Percentiles rank a stretch among this genome's conserved stretches.
These are phyloP conservation scores for Dryoscopus gambensis DNA, from an alignment of 2,113 vertebrate species.

Conservation along the genomic window DNA sequence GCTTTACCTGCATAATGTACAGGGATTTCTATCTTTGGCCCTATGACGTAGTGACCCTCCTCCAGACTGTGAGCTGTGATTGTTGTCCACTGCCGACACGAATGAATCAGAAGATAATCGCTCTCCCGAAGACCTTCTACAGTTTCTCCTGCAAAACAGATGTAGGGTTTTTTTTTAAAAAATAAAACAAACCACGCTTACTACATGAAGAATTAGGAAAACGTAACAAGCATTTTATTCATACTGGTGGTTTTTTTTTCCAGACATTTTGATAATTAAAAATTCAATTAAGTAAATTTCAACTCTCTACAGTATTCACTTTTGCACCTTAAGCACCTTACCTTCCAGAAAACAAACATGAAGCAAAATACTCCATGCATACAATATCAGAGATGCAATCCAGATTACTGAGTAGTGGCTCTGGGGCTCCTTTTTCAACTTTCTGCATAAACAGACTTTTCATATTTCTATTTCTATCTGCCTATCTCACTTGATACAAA, in stretches of 20 bases:
- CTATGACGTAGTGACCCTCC: slow-evolving; percentile 98
- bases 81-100: slow-evolving; percentile 97
- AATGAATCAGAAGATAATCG: slow-evolving; percentile 96
- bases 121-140: slow-evolving; percentile 93
- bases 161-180: background rate
- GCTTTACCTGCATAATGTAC: slow-evolving; percentile 96
- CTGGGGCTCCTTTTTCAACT: background rate
- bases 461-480: background rate
- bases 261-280: background rate
- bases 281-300: background rate
- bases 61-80: slow-evolving; percentile 98
- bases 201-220: background rate
- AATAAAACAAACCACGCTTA: background rate
- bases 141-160: slow-evolving; percentile 81
- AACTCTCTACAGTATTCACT: background rate
- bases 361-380: background rate
- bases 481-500: background rate
- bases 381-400: background rate
- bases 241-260: background rate
- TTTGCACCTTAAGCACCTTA: background rate
- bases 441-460: background rate
- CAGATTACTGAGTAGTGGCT: background rate
- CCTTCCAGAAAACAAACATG: background rate
- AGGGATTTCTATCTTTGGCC: slow-evolving; percentile 98
- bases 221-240: background rate